Conservation (phyloP, 2,113 vertebrate genomes). For the Malaclemys terrapin region DNA sequence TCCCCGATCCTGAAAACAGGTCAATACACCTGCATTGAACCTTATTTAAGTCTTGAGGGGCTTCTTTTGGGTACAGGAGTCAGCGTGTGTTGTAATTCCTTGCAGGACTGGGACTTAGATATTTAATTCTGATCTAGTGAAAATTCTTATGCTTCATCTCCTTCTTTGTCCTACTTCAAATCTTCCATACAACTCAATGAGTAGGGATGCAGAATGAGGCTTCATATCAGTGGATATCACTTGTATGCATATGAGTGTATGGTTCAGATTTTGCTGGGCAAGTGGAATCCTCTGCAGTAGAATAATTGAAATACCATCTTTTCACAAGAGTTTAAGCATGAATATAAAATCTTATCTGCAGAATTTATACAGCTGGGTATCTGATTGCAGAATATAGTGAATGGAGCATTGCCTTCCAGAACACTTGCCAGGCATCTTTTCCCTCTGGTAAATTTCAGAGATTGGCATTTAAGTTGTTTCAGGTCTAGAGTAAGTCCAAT, state of each 20-base stretch:
- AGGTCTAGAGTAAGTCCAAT: not conserved
- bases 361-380: not conserved
- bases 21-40: not conserved
- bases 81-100: not conserved
- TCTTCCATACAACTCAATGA: not conserved
- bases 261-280: not conserved
- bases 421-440: not conserved
- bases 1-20: not conserved
- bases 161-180: not conserved
- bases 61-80: not conserved
- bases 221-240: not conserved
- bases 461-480: slow-evolving; percentile 19
- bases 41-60: not conserved
- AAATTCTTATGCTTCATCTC: not conserved
- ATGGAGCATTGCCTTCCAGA: not conserved
- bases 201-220: not conserved
- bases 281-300: not conserved
- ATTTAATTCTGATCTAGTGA: not conserved
- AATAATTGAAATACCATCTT: rapidly evolving
- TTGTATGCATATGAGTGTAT: not conserved
- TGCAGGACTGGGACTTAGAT: not conserved
- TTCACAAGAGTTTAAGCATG: not conserved
- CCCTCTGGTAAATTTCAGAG: not conserved
- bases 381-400: not conserved
- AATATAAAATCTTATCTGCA: not conserved